A percentile compares a stretch with the other conserved stretches of the same genome.
Evolutionary conservation across 2,797 vertebrate species (phyloP).

Genomic region (Cuculus canorus): DNA sequence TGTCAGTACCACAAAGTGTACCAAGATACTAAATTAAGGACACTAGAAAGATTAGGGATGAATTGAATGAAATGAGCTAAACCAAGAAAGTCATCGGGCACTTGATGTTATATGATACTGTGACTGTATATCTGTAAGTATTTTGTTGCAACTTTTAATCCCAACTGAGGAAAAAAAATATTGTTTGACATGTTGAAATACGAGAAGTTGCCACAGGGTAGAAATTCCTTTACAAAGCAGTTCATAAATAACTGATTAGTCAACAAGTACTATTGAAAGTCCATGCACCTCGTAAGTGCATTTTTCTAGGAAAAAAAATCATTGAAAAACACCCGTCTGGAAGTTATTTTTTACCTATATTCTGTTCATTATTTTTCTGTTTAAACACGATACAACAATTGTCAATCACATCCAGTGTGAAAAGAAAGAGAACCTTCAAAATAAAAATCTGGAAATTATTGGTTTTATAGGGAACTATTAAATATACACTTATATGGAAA

Average conservation of each 20-base stretch:
- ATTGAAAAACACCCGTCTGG: background rate
- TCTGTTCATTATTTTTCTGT: background rate
- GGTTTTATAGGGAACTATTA: background rate
- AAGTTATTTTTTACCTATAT: background rate
- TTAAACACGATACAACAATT: background rate
- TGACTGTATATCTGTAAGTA: background rate
- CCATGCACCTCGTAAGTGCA: background rate
- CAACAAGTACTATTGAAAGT: background rate
- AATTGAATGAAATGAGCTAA: slow-evolving; percentile 58
- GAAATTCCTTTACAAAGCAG: background rate
- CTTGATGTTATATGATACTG: background rate
- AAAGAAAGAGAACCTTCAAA: background rate
- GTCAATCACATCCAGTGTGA: background rate
- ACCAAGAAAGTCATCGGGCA: slow-evolving; percentile 5
- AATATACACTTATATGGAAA: background rate
- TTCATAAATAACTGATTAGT: background rate
- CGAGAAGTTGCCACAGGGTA: background rate
- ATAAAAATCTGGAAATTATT: background rate
- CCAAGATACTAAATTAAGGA: slow-evolving; percentile 56
- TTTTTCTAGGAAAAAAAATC: background rate
- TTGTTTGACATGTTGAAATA: background rate
- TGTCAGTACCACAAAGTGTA: background rate
- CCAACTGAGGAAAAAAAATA: background rate
- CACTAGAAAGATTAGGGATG: background rate
- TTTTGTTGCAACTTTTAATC: background rate